Evolutionary conservation across 2,113 vertebrate genomes (phyloP).

Genomic region (Alexandromys fortis): DNA sequence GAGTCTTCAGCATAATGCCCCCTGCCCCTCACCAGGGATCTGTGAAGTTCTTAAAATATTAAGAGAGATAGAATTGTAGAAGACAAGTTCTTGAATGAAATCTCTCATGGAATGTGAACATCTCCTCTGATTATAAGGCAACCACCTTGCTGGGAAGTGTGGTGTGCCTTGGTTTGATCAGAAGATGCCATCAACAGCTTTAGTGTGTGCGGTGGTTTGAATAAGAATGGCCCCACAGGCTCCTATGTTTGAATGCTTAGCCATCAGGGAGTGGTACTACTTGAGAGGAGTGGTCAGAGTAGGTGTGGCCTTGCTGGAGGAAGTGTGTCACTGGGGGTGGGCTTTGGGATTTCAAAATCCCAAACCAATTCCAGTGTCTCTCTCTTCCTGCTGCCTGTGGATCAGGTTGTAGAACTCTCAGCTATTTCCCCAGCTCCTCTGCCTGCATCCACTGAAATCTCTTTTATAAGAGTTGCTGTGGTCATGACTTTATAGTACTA

Average conservation of each 20-base stretch:
- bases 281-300: background rate
- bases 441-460: background rate
- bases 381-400: background rate
- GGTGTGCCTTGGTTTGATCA: conserved; percentile 77
- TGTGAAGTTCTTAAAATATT: conserved; percentile 82
- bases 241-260: background rate
- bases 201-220: conserved; percentile 57
- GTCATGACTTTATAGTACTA: background rate
- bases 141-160: conserved; percentile 79
- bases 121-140: conserved; percentile 68
- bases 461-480: background rate
- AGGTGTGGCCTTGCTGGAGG: background rate
- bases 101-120: conserved; percentile 75
- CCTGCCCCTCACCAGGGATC: conserved; percentile 43
- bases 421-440: background rate
- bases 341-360: background rate
- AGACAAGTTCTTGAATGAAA: conserved; percentile 79
- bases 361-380: background rate
- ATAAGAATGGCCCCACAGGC: background rate
- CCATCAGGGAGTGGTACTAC: background rate
- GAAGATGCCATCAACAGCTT: conserved; percentile 82
- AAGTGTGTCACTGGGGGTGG: no score
- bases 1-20: conserved; percentile 40
- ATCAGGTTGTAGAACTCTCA: background rate
- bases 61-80: conserved; percentile 82